Evolutionary conservation across 2,113 vertebrate species (phyloP).

Genomic region (Hylia prasina): DNA sequence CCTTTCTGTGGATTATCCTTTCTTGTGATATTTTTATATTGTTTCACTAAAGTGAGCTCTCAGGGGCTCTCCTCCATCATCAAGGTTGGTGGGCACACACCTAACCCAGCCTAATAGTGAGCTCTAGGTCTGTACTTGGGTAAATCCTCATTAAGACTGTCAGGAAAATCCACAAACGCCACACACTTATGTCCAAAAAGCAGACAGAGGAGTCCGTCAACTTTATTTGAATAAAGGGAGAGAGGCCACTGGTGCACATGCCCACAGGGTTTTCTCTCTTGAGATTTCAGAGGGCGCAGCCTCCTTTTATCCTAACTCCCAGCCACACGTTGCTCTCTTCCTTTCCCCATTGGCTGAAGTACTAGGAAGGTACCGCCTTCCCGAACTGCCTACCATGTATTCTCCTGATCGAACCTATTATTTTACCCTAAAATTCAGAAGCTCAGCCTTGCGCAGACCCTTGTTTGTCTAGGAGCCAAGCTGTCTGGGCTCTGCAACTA

Average conservation of each 20-base stretch:
- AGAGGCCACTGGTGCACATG: not conserved
- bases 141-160: not conserved
- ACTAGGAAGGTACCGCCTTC: not conserved
- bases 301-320: not conserved
- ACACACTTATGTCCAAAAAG: not conserved
- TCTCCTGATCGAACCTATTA: not conserved
- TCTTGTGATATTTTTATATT: no score
- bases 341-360: not conserved
- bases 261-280: accelerated
- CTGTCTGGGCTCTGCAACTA: not conserved
- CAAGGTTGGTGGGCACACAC: not conserved
- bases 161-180: not conserved
- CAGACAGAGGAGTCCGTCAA: not conserved
- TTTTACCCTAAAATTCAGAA: not conserved
- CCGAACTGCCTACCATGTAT: accelerated
- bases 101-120: not conserved
- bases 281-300: accelerated
- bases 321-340: accelerated
- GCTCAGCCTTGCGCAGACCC: not conserved
- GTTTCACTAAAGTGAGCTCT: not conserved
- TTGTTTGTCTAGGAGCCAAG: not conserved
- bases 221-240: not conserved
- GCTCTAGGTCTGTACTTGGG: not conserved
- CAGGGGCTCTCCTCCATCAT: not conserved
- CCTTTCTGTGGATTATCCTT: no score